phyloP scores from a whole-genome alignment of 1,140 invertebrate genomes.

The Diploscapter pachys region DNA sequence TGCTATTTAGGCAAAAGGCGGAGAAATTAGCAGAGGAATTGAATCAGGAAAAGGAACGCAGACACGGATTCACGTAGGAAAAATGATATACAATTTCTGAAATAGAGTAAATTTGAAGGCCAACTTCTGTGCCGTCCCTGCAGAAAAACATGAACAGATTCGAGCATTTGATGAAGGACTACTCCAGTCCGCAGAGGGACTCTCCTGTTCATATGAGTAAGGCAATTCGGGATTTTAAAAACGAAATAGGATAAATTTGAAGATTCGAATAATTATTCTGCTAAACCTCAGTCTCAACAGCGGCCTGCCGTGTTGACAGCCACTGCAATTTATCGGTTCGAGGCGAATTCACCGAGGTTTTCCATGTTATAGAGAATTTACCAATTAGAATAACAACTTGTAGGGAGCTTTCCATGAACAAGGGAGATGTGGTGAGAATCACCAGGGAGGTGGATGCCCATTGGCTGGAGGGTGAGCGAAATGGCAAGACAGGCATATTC shows the following conservation, averaged over 20 bases:
- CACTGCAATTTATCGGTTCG: slow-evolving; percentile 37
- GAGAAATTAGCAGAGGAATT: slow-evolving; percentile 37
- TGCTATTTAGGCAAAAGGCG: slow-evolving; percentile 27
- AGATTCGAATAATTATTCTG: background rate
- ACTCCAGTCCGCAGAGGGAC: slow-evolving; percentile 14
- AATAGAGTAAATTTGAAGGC: slow-evolving; percentile 17
- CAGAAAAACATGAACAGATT: slow-evolving; percentile 41
- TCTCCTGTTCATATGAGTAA: too few species aligned
- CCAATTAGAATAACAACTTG: background rate
- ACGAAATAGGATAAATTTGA: too few species aligned
- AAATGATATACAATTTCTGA: background rate
- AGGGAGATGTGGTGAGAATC: slow-evolving; percentile 81
- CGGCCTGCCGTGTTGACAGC: slow-evolving; percentile 18
- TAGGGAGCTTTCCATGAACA: slow-evolving; percentile 81
- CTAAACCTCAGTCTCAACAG: slow-evolving; percentile 8
- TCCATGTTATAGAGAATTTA: background rate
- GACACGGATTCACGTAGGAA: slow-evolving; percentile 39
- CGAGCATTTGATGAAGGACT: slow-evolving; percentile 37
- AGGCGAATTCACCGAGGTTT: slow-evolving; percentile 19
- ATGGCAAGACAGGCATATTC: slow-evolving; percentile 80
- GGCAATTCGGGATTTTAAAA: too few species aligned
- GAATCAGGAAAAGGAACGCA: slow-evolving; percentile 30
- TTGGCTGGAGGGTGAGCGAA: slow-evolving; percentile 92
- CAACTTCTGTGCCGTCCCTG: slow-evolving; percentile 28
- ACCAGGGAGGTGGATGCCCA: slow-evolving; percentile 79